Evolutionary conservation across 2,888 invertebrate species (phyloP), one percentile per base, ranked within the genome.

Genomic region (Microctonus brassicae): DNA sequence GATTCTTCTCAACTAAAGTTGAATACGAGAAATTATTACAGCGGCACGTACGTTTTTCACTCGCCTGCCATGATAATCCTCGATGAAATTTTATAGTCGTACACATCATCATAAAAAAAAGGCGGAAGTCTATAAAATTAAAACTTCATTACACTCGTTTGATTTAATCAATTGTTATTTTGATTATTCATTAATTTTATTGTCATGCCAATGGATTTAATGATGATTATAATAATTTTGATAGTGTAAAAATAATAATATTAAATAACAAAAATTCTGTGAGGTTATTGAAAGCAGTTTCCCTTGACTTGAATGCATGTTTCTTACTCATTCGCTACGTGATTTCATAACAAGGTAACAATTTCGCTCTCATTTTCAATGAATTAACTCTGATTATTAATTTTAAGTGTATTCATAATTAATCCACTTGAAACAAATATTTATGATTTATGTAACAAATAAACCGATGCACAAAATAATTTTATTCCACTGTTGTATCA

Each of bases 291-390:
- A 61, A 53, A 39, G 70, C 47, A 52, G 73, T 78, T 77, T 75
- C 53, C 74, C 74, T 78, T 76, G 75, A 73, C 74, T 78, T 61
- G 42, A 67, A 76, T 76, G 64, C 36, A 58, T 34, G 22, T 58
- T 29, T 62, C 24, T n/a, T 24, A 20, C 34, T 64, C 22, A 17
- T 64, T 42, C 26, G 60, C 61, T 34, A 10, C 55, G 17, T 9
- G 24, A 53, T 64, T 64, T 53, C 64, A 34, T 53, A 64, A 64
- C n/a, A n/a, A 3, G n/a, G n/a, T n/a, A n/a, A n/a, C n/a, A n/a
- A n/a, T n/a, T n/a, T n/a, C n/a, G n/a, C n/a, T n/a, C n/a, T n/a
- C n/a, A n/a, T n/a, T n/a, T n/a, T n/a, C n/a, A n/a, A n/a, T n/a
- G n/a, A n/a, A n/a, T n/a, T n/a, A n/a, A n/a, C n/a, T n/a, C n/a